Conservation (phyloP, 2,113 vertebrate species). For the Chascanopsetta lugubris region DNA sequence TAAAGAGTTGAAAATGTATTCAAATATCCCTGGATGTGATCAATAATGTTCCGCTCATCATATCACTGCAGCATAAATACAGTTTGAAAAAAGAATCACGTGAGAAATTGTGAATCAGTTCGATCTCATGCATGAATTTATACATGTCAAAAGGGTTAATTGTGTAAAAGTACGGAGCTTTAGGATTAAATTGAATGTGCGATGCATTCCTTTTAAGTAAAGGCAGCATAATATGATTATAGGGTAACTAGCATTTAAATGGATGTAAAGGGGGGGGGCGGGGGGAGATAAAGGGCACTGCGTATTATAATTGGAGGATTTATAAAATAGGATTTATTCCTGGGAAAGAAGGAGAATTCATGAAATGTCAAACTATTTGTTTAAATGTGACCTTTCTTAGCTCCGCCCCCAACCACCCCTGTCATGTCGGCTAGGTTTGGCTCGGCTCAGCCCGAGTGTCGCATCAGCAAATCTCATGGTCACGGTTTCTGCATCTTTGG, state of each 20-base stretch:
- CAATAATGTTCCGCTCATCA: constrained; percentile 21
- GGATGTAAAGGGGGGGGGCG: not conserved
- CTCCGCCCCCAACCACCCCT: not conserved
- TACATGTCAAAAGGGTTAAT: constrained; percentile 53
- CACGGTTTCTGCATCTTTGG: not conserved
- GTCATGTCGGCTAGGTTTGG: not conserved
- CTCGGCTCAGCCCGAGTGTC: not conserved
- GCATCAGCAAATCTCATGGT: not conserved
- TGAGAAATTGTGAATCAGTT: constrained; percentile 9
- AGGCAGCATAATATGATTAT: constrained; percentile 23
- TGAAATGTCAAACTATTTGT: not conserved
- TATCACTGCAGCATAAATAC: constrained; percentile 10
- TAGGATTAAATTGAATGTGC: constrained; percentile 38
- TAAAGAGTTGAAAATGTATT: constrained; percentile 1
- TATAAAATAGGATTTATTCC: constrained; percentile 4
- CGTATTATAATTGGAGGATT: constrained; percentile 7
- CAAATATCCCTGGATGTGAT: constrained; percentile 24
- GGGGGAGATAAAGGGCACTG: not conserved
- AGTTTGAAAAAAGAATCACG: not conserved
- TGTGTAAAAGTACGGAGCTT: constrained; percentile 28
- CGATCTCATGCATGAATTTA: constrained; percentile 34
- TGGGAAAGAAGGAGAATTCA: not conserved
- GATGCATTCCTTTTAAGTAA: constrained; percentile 36
- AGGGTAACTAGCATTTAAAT: constrained; percentile 36
- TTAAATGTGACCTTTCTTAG: not conserved